Conservation (phyloP, 2,113 vertebrate species). For the Carassius auratus region DNA sequence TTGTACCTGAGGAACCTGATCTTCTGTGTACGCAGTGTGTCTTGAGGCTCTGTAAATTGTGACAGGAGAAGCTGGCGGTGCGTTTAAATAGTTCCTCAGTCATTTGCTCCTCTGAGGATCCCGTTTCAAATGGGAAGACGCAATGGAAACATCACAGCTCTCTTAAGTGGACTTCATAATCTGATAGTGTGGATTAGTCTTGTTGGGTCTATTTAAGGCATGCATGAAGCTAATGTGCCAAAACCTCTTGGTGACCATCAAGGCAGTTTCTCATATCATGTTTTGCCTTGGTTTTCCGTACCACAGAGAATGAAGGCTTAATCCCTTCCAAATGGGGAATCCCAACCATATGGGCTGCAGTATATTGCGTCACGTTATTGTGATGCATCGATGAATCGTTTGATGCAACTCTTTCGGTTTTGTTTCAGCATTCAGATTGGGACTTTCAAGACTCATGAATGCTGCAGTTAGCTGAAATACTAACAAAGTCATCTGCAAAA, state of each 20-base stretch:
- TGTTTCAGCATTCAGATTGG: not conserved
- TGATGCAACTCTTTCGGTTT: not conserved
- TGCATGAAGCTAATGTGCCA: constrained; percentile 9
- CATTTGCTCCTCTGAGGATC: constrained; percentile 60
- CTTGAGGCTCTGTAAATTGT: constrained; percentile 59
- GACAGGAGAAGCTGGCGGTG: constrained; percentile 52
- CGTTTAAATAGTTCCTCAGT: constrained; percentile 70
- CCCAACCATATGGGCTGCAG: not conserved
- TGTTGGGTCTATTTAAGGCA: constrained; percentile 62
- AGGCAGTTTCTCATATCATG: constrained; percentile 15
- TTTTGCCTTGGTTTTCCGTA: constrained; percentile 35
- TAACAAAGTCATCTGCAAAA: not conserved
- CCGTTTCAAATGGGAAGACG: constrained; percentile 64
- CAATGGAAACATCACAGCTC: constrained; percentile 72
- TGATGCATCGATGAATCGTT: not conserved
- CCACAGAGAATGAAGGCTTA: constrained; percentile 39
- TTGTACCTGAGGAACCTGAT: constrained; percentile 60
- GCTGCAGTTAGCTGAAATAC: not conserved
- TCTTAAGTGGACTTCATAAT: constrained; percentile 62
- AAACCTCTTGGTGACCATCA: constrained; percentile 32
- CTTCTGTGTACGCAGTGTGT: constrained; percentile 53
- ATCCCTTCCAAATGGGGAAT: constrained; percentile 4
- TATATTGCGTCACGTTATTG: not conserved
- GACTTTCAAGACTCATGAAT: not conserved
- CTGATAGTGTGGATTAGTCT: constrained; percentile 58